These are phyloP conservation scores for Aphis craccivora DNA, from an alignment of 1,140 invertebrate genomes.

Conservation along the genomic window DNA sequence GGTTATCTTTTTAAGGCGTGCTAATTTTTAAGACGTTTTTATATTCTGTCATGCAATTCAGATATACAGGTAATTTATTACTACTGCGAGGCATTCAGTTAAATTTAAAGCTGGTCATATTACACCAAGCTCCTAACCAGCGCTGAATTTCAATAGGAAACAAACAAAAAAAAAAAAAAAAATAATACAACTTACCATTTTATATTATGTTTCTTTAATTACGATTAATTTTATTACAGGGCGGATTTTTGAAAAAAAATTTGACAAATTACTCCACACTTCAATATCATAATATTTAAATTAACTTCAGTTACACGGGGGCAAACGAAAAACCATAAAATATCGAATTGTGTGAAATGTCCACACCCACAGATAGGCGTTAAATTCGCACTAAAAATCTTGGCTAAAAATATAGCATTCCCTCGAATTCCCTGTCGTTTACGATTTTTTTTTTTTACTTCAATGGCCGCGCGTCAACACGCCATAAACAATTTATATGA, in stretches of 20 bases:
- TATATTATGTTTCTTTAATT: neutral
- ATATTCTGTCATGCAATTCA: neutral
- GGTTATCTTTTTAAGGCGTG: neutral
- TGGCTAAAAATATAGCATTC: neutral
- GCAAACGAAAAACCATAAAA: neutral
- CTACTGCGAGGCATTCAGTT: neutral
- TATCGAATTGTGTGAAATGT: neutral
- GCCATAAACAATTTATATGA: conserved; percentile 30
- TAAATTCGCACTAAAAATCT: neutral
- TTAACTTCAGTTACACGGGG: neutral
- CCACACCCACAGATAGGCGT: neutral
- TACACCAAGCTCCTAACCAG: neutral
- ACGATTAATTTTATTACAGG: neutral
- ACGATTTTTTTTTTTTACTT: neutral
- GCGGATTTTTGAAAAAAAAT: neutral
- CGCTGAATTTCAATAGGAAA: neutral
- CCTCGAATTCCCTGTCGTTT: neutral
- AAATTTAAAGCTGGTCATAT: neutral
- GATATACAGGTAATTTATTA: neutral
- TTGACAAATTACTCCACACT: neutral
- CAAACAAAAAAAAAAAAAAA: neutral
- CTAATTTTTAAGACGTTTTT: no score
- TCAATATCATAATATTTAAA: neutral
- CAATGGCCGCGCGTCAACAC: neutral
- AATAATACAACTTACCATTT: neutral